Conservation (phyloP, 1,140 invertebrate species). For the Atta cephalotes region DNA sequence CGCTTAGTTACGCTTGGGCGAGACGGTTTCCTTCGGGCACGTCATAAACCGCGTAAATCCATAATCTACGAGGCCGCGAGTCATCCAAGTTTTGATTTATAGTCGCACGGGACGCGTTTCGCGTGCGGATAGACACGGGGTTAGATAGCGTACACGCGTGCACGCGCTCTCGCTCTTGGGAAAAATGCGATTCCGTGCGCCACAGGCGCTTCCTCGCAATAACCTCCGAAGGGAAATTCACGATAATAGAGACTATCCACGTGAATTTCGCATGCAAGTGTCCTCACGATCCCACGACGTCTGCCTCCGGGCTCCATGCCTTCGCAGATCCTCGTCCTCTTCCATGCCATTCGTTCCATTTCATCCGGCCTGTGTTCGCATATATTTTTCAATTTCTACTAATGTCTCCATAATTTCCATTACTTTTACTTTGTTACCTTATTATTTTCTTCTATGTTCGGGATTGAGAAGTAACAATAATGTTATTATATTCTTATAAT, state of each 20-base stretch:
- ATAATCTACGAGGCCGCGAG: conserved; percentile 57
- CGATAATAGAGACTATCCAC: conserved; percentile 80
- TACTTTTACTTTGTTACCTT: neutral
- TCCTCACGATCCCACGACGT: conserved; percentile 63
- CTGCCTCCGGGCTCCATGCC: neutral
- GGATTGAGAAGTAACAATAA: too few relatives aligned
- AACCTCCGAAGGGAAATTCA: conserved; percentile 80
- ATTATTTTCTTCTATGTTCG: neutral
- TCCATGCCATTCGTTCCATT: conserved; percentile 40
- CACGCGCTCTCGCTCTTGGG: conserved; percentile 30
- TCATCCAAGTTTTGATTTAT: conserved; percentile 59
- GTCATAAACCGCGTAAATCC: conserved; percentile 60
- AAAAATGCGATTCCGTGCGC: conserved; percentile 75
- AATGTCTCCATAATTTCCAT: conserved; percentile 41
- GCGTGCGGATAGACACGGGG: conserved; percentile 47
- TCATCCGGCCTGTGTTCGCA: conserved; percentile 33
- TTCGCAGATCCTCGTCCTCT: neutral
- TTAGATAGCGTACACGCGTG: conserved; percentile 47
- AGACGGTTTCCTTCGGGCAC: conserved; percentile 40
- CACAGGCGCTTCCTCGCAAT: conserved; percentile 69
- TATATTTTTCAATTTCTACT: conserved; percentile 16
- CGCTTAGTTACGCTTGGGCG: conserved; percentile 54
- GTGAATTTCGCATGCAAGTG: conserved; percentile 76
- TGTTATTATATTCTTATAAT: too few relatives aligned
- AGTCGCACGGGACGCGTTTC: conserved; percentile 39